Evolutionary conservation across 2,888 invertebrate species (phyloP), one percentile per base, ranked within the genome.

Genomic region (Tanaodytes sp.): DNA sequence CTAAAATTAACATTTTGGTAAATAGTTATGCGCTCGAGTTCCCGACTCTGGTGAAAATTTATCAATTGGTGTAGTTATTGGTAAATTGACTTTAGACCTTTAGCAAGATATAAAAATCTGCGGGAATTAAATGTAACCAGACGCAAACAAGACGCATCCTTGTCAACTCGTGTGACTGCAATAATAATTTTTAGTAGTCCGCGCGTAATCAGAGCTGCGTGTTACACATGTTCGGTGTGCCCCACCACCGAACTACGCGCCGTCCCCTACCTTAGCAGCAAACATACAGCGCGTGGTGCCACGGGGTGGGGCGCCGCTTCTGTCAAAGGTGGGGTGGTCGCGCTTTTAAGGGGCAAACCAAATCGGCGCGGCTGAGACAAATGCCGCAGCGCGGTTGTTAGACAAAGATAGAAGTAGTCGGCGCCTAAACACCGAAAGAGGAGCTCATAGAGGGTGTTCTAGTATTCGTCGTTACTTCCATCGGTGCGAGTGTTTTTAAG

Each of bases 151-250:
- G 43, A 15, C 20, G 49, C 37, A 51, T 36, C 48, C 43, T 39
- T 59, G 54, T 43, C 52, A 65, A 45, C 59, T 49, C 71, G 71
- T 72, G 76, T 73, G 75, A 74, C 54, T 58, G 75, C 78, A 79
- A 80, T 80, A 81, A 81, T 82, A 81, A 82, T 82, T 83, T 84
- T 84, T 82, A 82, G 81, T 82, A 80, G 75, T 77, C 78, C 79
- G 77, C 79, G 79, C 76, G 83, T 80, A 83, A 83, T 82, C 82
- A 81, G 80, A 79, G 77, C 80, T 79, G 78, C 79, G 77, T 77
- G 80, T 79, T 82, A 83, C 81, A 81, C 82, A 82, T 83, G 83
- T 82, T 75, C 71, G 67, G 57, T 71, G 59, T 62, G 55, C 76
- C 79, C 75, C 76, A 77, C 75, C 75, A 75, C 57, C 3, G 6